Evolutionary conservation across 2,888 invertebrate genomes (phyloP).

Genomic region (Spodoptera littoralis): DNA sequence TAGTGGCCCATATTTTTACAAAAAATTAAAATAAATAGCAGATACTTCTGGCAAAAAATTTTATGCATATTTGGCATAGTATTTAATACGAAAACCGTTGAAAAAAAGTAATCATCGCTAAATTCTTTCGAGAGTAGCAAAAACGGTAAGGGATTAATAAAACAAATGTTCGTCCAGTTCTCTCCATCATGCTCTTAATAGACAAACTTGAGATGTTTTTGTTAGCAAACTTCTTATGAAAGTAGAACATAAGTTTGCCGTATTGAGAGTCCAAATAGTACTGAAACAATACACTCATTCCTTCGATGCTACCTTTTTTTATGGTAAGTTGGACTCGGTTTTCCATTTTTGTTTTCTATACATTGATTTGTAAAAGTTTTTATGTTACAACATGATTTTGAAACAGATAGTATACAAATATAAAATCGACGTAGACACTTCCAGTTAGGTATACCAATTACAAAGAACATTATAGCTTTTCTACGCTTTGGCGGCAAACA

Average conservation of each 20-base stretch:
- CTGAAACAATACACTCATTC: conserved; percentile 41
- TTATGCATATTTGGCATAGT: too few species aligned
- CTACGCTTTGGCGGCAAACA: too few species aligned
- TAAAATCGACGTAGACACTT: too few species aligned
- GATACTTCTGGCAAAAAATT: too few species aligned
- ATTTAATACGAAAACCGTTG: too few species aligned
- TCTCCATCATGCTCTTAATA: conserved; percentile 53
- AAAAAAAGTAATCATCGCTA: conserved; percentile 32
- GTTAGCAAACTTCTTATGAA: conserved; percentile 44
- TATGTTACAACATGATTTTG: too few species aligned
- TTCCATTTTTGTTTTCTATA: conserved; percentile 41
- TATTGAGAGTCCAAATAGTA: conserved; percentile 44
- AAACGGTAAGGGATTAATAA: conserved; percentile 48
- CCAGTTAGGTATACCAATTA: too few species aligned
- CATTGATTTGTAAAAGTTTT: conserved; percentile 16
- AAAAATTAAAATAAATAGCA: too few species aligned
- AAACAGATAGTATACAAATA: too few species aligned
- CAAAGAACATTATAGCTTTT: too few species aligned
- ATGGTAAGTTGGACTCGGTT: conserved; percentile 37
- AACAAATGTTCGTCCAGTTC: conserved; percentile 48
- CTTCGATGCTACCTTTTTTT: conserved; percentile 28
- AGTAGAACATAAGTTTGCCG: conserved; percentile 50
- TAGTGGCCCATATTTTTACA: too few species aligned
- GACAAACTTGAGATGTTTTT: conserved; percentile 57
- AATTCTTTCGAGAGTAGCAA: conserved; percentile 39